Conservation (phyloP, 2,888 invertebrate species). For the Pseudococcus jackbeardsleyi region DNA sequence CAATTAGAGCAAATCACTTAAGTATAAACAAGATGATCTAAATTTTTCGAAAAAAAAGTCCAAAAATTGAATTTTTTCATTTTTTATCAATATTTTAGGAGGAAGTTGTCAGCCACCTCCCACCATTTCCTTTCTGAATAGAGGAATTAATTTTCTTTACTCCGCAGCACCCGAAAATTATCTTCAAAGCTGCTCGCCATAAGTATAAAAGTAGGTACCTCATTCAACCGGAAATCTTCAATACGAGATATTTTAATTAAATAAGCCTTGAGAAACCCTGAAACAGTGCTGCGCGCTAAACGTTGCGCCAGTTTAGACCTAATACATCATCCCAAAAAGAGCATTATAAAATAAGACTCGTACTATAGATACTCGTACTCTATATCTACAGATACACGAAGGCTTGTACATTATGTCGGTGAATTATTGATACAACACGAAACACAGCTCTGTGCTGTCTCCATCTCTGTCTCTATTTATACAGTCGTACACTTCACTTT, state of each 20-base stretch:
- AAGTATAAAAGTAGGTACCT: neutral
- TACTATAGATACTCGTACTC: neutral
- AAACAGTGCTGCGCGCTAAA: neutral
- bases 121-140: neutral
- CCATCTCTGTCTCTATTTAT: neutral
- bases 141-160: neutral
- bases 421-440: conserved; percentile 31
- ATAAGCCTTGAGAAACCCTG: conserved; percentile 41
- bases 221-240: neutral
- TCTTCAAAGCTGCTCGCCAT: neutral
- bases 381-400: neutral
- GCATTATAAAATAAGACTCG: neutral
- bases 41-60: no score
- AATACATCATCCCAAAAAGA: conserved; percentile 7
- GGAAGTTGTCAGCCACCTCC: no score
- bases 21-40: no score
- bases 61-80: no score
- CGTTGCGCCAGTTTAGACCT: conserved; percentile 12
- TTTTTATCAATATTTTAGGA: no score
- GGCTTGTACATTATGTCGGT: conserved; percentile 9
- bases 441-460: neutral
- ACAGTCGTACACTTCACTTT: neutral
- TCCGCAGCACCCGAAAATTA: neutral
- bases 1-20: no score
- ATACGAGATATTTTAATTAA: conserved; percentile 14